phyloP scores from a whole-genome alignment of 2,113 vertebrate species.

The Stomatorhinus ivindoensis region DNA sequence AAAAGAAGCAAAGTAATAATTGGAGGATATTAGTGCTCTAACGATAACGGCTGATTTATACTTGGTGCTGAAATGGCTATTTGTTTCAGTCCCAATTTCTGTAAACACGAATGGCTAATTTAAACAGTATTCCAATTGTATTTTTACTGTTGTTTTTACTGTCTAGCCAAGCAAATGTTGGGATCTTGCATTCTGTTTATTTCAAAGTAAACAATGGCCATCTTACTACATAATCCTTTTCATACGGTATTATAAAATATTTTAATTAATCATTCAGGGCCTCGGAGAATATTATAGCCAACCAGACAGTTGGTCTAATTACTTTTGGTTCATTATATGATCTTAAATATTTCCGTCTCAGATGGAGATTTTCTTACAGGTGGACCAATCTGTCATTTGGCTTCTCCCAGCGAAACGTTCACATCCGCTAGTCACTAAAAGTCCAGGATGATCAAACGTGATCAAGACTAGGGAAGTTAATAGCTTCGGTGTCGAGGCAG shows the following conservation, averaged over 20 bases:
- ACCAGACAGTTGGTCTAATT: not conserved
- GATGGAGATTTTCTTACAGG: not conserved
- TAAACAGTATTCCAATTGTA: not conserved
- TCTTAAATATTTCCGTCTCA: not conserved
- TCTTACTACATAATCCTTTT: not conserved
- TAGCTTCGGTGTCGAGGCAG: not conserved
- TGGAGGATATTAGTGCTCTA: not conserved
- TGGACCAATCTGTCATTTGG: not conserved
- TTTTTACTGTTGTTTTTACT: not conserved
- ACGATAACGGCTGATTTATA: not conserved
- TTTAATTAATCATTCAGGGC: not conserved
- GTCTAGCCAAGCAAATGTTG: not conserved
- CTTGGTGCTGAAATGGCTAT: not conserved
- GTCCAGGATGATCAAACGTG: not conserved
- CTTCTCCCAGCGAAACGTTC: not conserved
- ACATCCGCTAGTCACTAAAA: not conserved
- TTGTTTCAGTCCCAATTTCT: not conserved
- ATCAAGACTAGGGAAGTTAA: not conserved
- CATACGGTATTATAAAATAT: not conserved
- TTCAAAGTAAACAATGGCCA: not conserved
- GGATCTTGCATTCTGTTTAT: not conserved
- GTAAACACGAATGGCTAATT: not conserved
- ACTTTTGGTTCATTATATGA: not conserved
- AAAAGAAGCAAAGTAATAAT: not conserved
- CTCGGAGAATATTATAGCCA: not conserved